A percentile compares a stretch with the other conserved stretches of the same genome.
Conservation (phyloP, 2,113 vertebrate genomes). For the Nesoenas mayeri region DNA sequence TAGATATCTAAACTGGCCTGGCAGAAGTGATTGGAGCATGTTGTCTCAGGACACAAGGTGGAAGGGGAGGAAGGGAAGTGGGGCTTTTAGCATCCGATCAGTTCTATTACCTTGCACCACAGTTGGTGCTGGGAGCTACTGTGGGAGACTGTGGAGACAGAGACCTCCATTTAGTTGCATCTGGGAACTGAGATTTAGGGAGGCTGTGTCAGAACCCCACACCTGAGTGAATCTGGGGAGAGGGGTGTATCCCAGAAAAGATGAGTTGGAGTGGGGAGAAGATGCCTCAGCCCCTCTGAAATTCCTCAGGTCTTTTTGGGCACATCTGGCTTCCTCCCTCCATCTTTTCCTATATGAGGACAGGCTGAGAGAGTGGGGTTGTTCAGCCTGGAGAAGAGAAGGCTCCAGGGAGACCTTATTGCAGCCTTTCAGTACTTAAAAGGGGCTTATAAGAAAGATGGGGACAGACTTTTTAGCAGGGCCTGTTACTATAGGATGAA, state of each 20-base stretch:
- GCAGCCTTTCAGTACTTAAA: no score
- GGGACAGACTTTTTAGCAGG: no score
- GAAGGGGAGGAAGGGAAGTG: not conserved
- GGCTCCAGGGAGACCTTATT: no score
- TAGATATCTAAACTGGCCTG: not conserved
- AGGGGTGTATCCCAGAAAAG: not conserved
- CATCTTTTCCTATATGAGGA: not conserved
- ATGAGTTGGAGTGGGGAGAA: not conserved
- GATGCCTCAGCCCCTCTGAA: not conserved
- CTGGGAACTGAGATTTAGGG: not conserved
- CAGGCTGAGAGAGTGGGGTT: no score
- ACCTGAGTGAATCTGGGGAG: fast-evolving
- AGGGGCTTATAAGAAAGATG: no score
- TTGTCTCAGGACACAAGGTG: not conserved
- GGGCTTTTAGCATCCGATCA: not conserved
- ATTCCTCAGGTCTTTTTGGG: not conserved
- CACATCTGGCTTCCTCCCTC: not conserved
- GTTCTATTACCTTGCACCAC: not conserved
- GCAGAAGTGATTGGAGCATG: not conserved
- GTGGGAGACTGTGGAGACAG: not conserved
- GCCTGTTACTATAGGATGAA: no score
- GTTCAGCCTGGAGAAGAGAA: no score
- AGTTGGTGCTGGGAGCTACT: not conserved
- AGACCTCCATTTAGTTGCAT: not conserved
- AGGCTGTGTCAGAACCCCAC: not conserved